Evolutionary conservation across 1,140 invertebrate genomes (phyloP), one percentile per base, ranked within the genome.

Genomic region (Temnothorax nylanderi): DNA sequence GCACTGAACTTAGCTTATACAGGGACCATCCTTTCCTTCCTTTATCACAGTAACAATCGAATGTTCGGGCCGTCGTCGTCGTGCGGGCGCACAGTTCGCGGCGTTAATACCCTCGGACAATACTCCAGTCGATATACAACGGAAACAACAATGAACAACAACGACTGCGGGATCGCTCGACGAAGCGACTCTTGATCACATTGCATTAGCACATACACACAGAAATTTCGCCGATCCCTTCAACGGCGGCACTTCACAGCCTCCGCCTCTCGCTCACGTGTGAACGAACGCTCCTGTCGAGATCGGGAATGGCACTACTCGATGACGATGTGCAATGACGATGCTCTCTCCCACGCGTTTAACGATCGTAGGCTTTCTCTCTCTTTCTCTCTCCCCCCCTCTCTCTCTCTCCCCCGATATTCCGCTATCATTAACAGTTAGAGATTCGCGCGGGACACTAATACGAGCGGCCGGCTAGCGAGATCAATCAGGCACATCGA

Each of bases 401-500:
- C 64, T 47, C 41, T 41, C 7, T 11, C 37, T 34, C 49, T 58
- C 78, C 62, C 44, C 72, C 56, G 44, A 51, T 71, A 69, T 16
- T 26, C 18, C 18, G 11, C 18, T 64, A 26, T 49, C 51, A 34
- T 69, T 49, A 78, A 82, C 21, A 74, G 54, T 47, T 21, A 74
- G 32, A 60, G 54, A 67, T 75, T 76, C 82, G 71, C 44, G 44
- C 47, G 71, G 75, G 37, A 58, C 76, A 85, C 74, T 69, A 69
- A 47, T 10, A 49, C 41, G 21, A 44, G 65, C n/a, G 64, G 37
- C 65, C 60, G 65, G 41, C 41, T 60, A 84, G 62, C 81, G 67
- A 87, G 78, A 89, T 87, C 67, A 81, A 88, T 77, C 82, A 91
- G 90, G 90, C 90, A 91, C 90, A 91, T 91, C 90, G 82, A 72